Evolutionary conservation across 2,113 vertebrate genomes (phyloP).

Genomic region (Paramisgurnus dabryanus): DNA sequence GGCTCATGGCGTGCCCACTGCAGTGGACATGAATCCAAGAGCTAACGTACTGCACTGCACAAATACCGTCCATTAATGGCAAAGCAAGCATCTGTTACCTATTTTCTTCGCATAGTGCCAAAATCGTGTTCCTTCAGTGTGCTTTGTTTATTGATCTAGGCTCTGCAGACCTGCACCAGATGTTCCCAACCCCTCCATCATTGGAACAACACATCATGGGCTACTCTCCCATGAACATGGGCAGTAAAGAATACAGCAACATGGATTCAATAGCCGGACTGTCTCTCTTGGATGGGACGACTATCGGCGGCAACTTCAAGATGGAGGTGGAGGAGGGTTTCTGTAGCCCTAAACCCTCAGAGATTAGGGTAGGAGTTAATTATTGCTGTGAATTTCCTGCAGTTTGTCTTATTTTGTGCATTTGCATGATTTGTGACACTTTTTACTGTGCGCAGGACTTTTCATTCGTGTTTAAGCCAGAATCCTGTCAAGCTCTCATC

Average conservation of each 20-base stretch:
- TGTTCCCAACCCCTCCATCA: constrained; percentile 97
- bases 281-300: constrained; percentile 84
- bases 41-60: background rate
- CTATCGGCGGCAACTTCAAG: constrained; percentile 85
- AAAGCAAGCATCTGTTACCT: constrained; percentile 22
- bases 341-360: constrained; percentile 95
- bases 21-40: background rate
- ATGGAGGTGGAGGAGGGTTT: constrained; percentile 97
- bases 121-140: constrained; percentile 28
- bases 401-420: background rate
- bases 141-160: constrained; percentile 67
- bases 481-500: constrained; percentile 88
- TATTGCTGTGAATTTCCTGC: background rate
- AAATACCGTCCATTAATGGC: background rate
- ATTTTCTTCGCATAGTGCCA: constrained; percentile 34
- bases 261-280: constrained; percentile 85
- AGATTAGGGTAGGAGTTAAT: constrained; percentile 84
- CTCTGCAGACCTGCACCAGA: constrained; percentile 95
- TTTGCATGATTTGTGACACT: background rate
- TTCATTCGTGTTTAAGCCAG: constrained; percentile 94
- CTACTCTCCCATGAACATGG: constrained; percentile 98
- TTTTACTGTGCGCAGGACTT: constrained; percentile 80
- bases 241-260: constrained; percentile 92
- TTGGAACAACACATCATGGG: constrained; percentile 97
- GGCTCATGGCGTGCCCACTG: background rate